Evolutionary conservation across 2,888 invertebrate genomes (phyloP).

Genomic region (Pardosa pseudoannulata): DNA sequence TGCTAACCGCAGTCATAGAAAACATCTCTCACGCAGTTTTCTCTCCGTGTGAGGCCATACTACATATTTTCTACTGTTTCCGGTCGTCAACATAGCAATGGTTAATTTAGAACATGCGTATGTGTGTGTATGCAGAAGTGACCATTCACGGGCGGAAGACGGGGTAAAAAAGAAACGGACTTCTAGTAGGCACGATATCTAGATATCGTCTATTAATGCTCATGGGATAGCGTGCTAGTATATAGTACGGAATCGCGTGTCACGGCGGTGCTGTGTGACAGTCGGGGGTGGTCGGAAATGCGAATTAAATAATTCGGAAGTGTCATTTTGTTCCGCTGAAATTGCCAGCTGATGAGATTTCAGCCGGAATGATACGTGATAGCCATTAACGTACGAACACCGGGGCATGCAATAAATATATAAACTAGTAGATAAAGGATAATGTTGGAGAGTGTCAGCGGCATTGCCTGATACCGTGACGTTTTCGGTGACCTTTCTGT

Average conservation of each 20-base stretch:
- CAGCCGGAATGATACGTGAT: not conserved
- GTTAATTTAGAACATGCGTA: not conserved
- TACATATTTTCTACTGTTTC: not conserved
- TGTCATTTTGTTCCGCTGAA: conserved; percentile 3
- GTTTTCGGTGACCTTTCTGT: no score
- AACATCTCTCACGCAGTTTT: not conserved
- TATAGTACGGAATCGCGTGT: not conserved
- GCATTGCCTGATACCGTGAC: no score
- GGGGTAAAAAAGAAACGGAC: not conserved
- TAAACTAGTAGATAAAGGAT: not conserved
- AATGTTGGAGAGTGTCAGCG: not conserved
- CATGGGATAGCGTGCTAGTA: not conserved
- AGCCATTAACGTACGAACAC: not conserved
- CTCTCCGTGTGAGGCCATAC: no score
- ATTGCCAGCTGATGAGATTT: conserved; percentile 2
- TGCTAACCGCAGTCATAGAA: not conserved
- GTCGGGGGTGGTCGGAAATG: conserved; percentile 1
- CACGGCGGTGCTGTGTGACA: not conserved
- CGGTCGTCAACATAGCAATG: not conserved
- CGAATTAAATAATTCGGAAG: conserved; percentile 15
- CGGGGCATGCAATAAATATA: not conserved
- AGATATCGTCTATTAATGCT: not conserved
- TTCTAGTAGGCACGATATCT: not conserved
- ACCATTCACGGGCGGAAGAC: not conserved
- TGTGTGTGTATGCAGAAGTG: not conserved